These are phyloP conservation scores for Willowsia nigromaculata DNA, from an alignment of 2,888 invertebrate species.

Conservation along the genomic window DNA sequence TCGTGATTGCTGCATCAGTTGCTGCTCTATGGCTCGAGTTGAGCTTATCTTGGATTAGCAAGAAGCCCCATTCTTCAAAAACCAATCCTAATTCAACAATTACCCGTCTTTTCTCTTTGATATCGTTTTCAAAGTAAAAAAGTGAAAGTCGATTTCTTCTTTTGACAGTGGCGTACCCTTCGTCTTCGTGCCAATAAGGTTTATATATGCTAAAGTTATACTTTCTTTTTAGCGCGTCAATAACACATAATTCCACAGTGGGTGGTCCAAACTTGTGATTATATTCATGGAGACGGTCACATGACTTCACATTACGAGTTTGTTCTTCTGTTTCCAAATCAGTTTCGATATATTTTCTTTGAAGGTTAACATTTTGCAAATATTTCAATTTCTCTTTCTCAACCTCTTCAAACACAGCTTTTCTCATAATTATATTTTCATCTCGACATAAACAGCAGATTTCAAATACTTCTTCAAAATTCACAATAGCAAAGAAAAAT, in stretches of 20 bases:
- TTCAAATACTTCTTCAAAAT: not conserved
- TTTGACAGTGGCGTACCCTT: not conserved
- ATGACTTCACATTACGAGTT: not conserved
- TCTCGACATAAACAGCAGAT: not conserved
- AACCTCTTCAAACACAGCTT: not conserved
- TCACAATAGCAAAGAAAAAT: not conserved
- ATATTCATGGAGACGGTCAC: not conserved
- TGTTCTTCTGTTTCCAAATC: not conserved
- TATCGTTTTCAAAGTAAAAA: not conserved
- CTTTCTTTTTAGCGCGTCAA: not conserved
- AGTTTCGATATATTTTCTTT: not conserved
- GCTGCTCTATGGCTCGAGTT: not conserved
- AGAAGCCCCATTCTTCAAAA: conserved; percentile 53
- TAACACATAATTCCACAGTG: conserved; percentile 17
- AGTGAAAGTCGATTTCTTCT: not conserved
- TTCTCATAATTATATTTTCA: not conserved
- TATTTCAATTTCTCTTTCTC: not conserved
- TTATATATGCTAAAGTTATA: not conserved
- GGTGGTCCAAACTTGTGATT: not conserved
- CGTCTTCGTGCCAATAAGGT: not conserved
- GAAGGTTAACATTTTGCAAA: not conserved
- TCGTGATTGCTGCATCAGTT: not conserved
- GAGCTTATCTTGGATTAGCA: conserved; percentile 1
- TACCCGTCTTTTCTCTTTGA: not conserved
- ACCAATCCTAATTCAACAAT: conserved; percentile 38